Percentiles rank a stretch among this genome's conserved stretches.
Evolutionary conservation across 2,888 invertebrate genomes (phyloP).

Genomic region (Gibbula magus): DNA sequence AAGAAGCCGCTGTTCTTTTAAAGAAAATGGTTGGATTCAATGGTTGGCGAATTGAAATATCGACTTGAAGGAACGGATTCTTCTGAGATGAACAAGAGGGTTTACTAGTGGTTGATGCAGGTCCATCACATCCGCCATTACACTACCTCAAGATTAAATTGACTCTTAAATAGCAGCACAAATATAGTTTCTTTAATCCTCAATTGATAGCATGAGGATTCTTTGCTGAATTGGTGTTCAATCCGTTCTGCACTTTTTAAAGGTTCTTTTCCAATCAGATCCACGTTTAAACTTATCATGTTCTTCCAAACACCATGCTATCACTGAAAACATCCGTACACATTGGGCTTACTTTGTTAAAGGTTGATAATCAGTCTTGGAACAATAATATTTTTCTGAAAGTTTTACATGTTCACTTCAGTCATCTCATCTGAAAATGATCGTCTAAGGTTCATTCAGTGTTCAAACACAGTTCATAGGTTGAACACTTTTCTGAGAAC

Average conservation of each 20-base stretch:
- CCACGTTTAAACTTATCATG: too few species aligned
- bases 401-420: too few species aligned
- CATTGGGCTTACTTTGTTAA: too few species aligned
- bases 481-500: too few species aligned
- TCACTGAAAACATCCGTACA: too few species aligned
- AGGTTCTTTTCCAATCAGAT: neutral
- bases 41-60: slow-evolving; percentile 5
- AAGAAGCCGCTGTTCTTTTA: neutral
- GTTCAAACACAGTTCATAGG: too few species aligned
- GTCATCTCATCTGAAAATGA: too few species aligned
- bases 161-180: slow-evolving; percentile 6
- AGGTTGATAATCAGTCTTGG: too few species aligned
- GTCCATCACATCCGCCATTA: neutral
- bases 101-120: neutral
- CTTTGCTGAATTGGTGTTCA: slow-evolving; percentile 3
- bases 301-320: too few species aligned
- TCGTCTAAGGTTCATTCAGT: too few species aligned
- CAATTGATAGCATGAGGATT: neutral
- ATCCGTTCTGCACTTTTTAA: neutral
- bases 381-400: too few species aligned
- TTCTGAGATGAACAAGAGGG: neutral
- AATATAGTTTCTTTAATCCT: slow-evolving; percentile 9
- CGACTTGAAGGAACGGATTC: neutral
- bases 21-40: neutral
- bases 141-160: neutral